A percentile compares a stretch with the other conserved stretches of the same genome.
These are phyloP conservation scores for Brachirus orientalis DNA, from an alignment of 2,113 vertebrate genomes.

Conservation along the genomic window DNA sequence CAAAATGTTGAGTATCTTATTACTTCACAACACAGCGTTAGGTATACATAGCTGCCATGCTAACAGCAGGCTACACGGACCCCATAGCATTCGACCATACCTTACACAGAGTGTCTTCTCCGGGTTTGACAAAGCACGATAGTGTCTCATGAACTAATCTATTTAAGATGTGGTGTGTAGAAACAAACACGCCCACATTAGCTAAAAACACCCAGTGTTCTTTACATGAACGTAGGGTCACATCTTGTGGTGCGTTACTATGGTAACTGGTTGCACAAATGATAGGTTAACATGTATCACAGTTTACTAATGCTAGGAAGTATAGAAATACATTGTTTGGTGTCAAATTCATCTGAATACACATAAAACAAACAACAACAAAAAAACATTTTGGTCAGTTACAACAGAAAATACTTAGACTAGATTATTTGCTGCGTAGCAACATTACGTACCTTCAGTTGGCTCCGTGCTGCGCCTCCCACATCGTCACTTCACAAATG, in stretches of 20 bases:
- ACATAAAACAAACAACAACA: not conserved
- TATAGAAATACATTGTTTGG: not conserved
- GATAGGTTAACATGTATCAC: not conserved
- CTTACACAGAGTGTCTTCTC: conserved; percentile 22
- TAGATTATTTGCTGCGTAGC: conserved; percentile 50
- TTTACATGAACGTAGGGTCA: not conserved
- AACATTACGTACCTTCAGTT: conserved; percentile 46
- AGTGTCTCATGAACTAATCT: not conserved
- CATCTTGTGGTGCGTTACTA: conserved; percentile 54
- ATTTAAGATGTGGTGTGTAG: not conserved
- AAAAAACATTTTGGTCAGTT: too few relatives aligned
- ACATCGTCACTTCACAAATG: conserved; percentile 60
- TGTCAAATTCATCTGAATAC: too few relatives aligned
- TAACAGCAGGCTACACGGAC: not conserved
- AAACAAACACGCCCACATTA: not conserved
- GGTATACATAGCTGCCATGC: conserved; percentile 32
- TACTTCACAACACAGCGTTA: not conserved
- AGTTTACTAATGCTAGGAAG: not conserved
- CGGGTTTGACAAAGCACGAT: not conserved
- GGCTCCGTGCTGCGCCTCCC: conserved; percentile 60
- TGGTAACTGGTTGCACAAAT: conserved; percentile 46
- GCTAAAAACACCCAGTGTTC: not conserved
- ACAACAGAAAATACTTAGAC: too few relatives aligned
- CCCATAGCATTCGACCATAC: conserved; percentile 1
- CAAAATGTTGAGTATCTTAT: not conserved